Percentiles rank a stretch among this genome's conserved stretches.
Evolutionary conservation across 2,888 invertebrate genomes (phyloP).

Genomic region (Cephus pygmeus): DNA sequence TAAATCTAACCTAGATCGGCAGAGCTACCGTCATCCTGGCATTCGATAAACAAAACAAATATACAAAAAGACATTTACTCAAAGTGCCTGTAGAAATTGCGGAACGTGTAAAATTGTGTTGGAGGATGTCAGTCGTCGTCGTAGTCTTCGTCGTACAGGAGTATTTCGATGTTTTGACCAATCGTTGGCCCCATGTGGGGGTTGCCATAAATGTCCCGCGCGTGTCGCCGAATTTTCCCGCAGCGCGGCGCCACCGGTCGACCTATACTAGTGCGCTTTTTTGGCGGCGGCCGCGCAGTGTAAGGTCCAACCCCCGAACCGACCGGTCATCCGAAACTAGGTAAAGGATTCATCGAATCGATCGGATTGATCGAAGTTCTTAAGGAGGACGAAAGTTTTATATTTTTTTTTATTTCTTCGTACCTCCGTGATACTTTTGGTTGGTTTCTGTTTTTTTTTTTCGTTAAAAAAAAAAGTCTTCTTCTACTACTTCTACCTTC

Average conservation of each 20-base stretch:
- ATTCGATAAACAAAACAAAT: background rate
- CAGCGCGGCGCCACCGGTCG: constrained; percentile 55
- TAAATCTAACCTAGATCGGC: background rate
- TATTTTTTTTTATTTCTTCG: background rate
- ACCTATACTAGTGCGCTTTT: constrained; percentile 63
- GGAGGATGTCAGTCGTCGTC: background rate
- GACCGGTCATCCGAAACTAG: constrained; percentile 66
- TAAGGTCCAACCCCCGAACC: constrained; percentile 65
- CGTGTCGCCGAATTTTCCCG: constrained; percentile 28
- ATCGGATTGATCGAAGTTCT: constrained; percentile 14
- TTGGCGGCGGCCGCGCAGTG: constrained; percentile 62
- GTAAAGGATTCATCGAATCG: constrained; percentile 46
- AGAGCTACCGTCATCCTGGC: background rate
- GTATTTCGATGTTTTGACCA: constrained; percentile 11
- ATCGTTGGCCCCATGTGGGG: constrained; percentile 46
- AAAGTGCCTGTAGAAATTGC: background rate
- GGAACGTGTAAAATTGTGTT: background rate
- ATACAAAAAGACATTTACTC: background rate
- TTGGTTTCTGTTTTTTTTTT: background rate
- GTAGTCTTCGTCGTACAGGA: background rate
- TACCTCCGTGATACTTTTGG: background rate
- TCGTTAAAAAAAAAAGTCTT: background rate
- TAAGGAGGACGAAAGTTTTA: background rate
- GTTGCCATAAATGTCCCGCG: constrained; percentile 65
- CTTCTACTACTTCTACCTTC: background rate